Evolutionary conservation across 2,797 vertebrate genomes (phyloP).

Genomic region (Serranus cabrilla): DNA sequence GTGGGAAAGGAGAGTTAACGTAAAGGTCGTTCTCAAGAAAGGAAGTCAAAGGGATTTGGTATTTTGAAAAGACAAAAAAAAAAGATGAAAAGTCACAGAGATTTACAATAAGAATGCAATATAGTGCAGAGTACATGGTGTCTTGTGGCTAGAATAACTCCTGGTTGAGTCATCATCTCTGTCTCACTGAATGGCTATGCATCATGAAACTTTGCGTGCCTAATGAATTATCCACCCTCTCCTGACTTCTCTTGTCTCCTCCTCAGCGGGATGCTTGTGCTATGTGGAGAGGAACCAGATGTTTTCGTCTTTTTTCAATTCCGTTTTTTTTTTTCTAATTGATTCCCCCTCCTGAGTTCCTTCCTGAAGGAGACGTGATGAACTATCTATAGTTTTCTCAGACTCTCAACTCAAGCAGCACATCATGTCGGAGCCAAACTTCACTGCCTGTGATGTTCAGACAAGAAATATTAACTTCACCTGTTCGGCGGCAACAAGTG

Average conservation of each 20-base stretch:
- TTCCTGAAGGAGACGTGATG: slow-evolving; percentile 41
- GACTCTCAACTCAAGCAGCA: background rate
- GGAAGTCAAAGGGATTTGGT: slow-evolving; percentile 25
- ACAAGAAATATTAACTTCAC: slow-evolving; percentile 35
- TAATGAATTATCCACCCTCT: slow-evolving; percentile 63
- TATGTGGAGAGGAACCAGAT: slow-evolving; percentile 69
- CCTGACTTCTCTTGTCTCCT: slow-evolving; percentile 37
- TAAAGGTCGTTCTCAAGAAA: slow-evolving; percentile 51
- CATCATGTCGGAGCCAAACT: slow-evolving; percentile 1
- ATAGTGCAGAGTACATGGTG: slow-evolving; percentile 18
- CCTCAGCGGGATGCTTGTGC: slow-evolving; percentile 37
- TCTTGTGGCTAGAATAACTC: slow-evolving; percentile 39
- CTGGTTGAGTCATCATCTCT: slow-evolving; percentile 52
- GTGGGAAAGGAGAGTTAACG: slow-evolving; percentile 34
- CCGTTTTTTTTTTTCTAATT: slow-evolving; percentile 7
- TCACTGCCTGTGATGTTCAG: background rate
- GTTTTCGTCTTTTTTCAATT: slow-evolving; percentile 39
- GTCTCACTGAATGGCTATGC: slow-evolving; percentile 36
- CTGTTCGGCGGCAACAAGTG: slow-evolving; percentile 51
- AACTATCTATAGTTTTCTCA: slow-evolving; percentile 14
- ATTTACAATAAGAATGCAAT: slow-evolving; percentile 7
- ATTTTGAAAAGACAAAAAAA: slow-evolving; percentile 32
- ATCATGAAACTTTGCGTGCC: slow-evolving; percentile 43
- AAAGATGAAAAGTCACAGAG: slow-evolving; percentile 1
- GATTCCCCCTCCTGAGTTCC: slow-evolving; percentile 20